Conservation (phyloP, 2,113 vertebrate genomes). For the Hippoglossus stenolepis region DNA sequence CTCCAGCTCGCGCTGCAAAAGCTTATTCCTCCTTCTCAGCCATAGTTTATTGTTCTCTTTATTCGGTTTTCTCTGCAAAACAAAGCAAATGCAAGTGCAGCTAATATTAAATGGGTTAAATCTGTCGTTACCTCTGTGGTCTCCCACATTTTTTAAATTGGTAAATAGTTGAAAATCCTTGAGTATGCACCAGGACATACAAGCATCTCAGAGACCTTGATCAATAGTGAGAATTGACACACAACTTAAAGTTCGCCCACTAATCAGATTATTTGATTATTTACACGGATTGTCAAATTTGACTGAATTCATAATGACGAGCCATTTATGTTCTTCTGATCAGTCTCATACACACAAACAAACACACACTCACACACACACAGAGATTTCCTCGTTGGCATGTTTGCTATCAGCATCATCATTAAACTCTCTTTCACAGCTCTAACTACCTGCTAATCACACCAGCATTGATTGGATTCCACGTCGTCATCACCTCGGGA, state of each 20-base stretch:
- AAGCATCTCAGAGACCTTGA: neutral
- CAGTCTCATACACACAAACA: neutral
- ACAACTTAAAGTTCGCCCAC: neutral
- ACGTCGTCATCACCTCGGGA: constrained; percentile 14
- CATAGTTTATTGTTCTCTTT: no score
- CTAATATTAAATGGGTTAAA: no score
- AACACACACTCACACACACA: neutral
- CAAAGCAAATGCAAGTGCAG: no score
- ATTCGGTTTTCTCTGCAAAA: no score
- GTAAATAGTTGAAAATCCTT: no score
- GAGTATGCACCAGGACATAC: no score
- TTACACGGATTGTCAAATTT: neutral
- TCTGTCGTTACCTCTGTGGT: no score
- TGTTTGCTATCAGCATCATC: constrained; percentile 35
- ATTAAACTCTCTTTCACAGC: constrained; percentile 52
- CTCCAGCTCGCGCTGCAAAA: no score
- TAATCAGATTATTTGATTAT: neutral
- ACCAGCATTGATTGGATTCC: constrained; percentile 29
- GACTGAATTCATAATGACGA: constrained; percentile 2
- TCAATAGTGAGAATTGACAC: neutral
- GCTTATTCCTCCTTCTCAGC: no score
- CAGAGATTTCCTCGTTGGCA: neutral
- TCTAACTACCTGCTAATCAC: constrained; percentile 42
- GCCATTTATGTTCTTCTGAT: neutral
- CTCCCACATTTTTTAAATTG: no score